Conservation (phyloP, 2,113 vertebrate genomes). For the Phyllopteryx taeniolatus region DNA sequence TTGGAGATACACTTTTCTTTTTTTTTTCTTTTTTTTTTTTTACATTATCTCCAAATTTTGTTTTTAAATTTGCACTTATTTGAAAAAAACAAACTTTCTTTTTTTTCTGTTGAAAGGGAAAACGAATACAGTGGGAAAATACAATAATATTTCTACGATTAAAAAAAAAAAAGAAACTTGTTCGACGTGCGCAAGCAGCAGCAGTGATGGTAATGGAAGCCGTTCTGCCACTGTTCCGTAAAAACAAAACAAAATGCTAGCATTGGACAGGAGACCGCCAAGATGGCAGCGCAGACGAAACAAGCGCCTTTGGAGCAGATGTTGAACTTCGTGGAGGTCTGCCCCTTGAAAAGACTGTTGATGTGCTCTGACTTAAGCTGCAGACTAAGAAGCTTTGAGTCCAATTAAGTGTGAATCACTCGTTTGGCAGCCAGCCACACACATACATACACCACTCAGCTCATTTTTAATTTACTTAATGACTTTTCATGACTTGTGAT, state of each 20-base stretch:
- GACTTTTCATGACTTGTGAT: constrained; percentile 22
- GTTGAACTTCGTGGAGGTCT: constrained; percentile 68
- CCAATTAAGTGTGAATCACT: constrained; percentile 37
- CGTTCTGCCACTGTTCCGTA: no score
- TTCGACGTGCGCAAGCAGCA: no score
- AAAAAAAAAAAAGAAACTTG: no score
- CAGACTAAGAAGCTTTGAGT: constrained; percentile 23
- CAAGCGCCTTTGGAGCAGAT: constrained; percentile 57
- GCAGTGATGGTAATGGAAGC: no score
- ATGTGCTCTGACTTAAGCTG: constrained; percentile 54
- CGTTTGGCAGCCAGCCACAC: constrained; percentile 14
- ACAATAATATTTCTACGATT: no score
- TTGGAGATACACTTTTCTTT: no score
- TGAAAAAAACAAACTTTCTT: no score
- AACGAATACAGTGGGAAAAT: no score
- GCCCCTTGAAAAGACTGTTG: constrained; percentile 53
- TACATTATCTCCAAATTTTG: no score
- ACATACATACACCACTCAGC: constrained; percentile 9
- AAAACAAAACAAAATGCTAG: constrained; percentile 40
- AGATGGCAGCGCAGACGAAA: constrained; percentile 27
- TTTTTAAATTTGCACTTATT: no score
- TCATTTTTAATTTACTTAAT: constrained; percentile 18
- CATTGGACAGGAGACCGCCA: background rate
- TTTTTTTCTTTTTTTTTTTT: no score
- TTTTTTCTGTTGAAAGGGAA: no score